These are phyloP conservation scores for Amphiduros pacificus DNA, from an alignment of 2,888 invertebrate species.

Conservation along the genomic window DNA sequence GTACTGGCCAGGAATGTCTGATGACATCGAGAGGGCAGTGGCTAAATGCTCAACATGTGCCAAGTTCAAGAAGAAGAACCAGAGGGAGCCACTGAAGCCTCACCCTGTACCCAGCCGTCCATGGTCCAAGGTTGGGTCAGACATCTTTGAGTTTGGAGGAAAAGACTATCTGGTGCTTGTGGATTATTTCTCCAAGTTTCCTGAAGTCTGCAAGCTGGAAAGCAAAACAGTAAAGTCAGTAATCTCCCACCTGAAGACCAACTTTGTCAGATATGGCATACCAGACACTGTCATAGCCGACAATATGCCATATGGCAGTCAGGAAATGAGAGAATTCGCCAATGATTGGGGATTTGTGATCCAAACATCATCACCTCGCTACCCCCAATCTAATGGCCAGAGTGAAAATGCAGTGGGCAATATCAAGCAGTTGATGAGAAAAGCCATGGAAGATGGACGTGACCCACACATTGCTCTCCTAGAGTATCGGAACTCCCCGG, in stretches of 20 bases:
- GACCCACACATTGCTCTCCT: slow-evolving; percentile 29
- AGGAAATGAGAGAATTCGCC: slow-evolving; percentile 18
- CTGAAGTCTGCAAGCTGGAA: slow-evolving; percentile 25
- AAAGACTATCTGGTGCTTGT: slow-evolving; percentile 29
- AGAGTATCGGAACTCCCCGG: slow-evolving; percentile 28
- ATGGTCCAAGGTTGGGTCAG: slow-evolving; percentile 28
- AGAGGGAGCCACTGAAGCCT: slow-evolving; percentile 20
- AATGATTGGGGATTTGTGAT: slow-evolving; percentile 19
- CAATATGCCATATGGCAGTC: slow-evolving; percentile 30
- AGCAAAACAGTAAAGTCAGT: slow-evolving; percentile 27
- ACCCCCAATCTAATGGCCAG: slow-evolving; percentile 26
- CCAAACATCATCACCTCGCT: slow-evolving; percentile 18
- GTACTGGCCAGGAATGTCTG: slow-evolving; percentile 16
- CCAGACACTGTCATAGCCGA: slow-evolving; percentile 26
- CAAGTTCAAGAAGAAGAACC: slow-evolving; percentile 1
- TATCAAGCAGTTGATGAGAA: slow-evolving; percentile 24
- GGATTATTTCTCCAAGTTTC: slow-evolving; percentile 33
- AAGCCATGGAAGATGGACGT: slow-evolving; percentile 18
- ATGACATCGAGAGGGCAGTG: not conserved
- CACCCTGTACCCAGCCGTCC: slow-evolving; percentile 21
- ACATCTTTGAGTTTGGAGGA: slow-evolving; percentile 20
- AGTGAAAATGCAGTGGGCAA: slow-evolving; percentile 23
- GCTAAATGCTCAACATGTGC: slow-evolving; percentile 1
- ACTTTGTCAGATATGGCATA: slow-evolving; percentile 28
- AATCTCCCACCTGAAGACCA: slow-evolving; percentile 21